Base-by-base conservation (phyloP, 2,888 invertebrate species). In the Diachrysia chrysitis region DNA sequence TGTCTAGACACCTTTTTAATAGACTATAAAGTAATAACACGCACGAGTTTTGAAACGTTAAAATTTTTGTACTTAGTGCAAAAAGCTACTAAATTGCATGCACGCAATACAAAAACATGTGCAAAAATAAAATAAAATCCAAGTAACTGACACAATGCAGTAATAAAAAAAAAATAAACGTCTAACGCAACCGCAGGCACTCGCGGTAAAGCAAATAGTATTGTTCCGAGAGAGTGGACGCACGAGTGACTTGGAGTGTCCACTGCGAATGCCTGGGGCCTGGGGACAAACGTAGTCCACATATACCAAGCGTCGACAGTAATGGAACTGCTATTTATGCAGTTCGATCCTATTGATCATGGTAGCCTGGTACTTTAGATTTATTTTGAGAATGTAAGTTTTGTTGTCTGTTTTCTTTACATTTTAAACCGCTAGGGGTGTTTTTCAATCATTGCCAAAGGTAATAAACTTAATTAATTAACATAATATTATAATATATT, bases 121-220 rank as follows among this genome's bases (percentile, higher is more conserved):
- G 1, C 21, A 12, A 9, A 51, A 21, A 21, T 2, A 12, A 37
- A 37, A 37, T 2, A n/a, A n/a, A 42, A 42, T 4, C 42, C n/a
- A n/a, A n/a, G n/a, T 17, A 12, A 2, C 17, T 17, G 46, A 55
- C 10, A 54, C 23, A 63, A 21, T n/a, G 5, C 19, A 16, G n/a
- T 7, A 29, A 3, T 5, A 32, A 21, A 6, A 53, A 5, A n/a
- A 58, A 60, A 21, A n/a, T 3, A 21, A 4, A 19, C 32, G 25
- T 58, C 16, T 9, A 58, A 53, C 14, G 61, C 32, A 42, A 63
- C 37, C 14, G 61, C 32, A 42, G 61, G 46, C 63, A 67, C 42
- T 79, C 48, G 21, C 63, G 56, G 55, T 62, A 64, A 70, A 56
- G 64, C 70, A 72, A 78, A 71, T 58, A 69, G 62, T 71, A 71